Evolutionary conservation across 1,140 invertebrate genomes (phyloP).

Genomic region (Lutraria rhynchaena): DNA sequence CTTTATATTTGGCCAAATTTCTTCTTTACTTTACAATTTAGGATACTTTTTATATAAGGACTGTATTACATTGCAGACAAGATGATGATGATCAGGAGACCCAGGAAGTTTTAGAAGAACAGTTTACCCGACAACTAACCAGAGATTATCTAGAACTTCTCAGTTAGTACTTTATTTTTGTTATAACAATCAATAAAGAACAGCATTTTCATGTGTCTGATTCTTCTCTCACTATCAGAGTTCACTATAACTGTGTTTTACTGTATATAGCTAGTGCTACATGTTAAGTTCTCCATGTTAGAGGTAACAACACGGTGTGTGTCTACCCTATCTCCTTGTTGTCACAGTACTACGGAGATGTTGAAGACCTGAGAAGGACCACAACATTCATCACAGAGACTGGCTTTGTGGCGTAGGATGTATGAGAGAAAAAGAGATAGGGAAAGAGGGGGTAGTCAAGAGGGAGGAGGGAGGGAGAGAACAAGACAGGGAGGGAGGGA

Average conservation of each 20-base stretch:
- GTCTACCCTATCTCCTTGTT: not conserved
- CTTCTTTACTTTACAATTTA: no score
- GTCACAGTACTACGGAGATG: no score
- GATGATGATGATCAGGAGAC: constrained; percentile 88
- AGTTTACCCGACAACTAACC: constrained; percentile 92
- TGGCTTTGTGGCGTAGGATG: not conserved
- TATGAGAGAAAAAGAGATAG: not conserved
- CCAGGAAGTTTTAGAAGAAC: constrained; percentile 93
- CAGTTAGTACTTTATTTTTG: constrained; percentile 64
- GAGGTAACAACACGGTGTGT: not conserved
- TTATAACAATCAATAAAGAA: not conserved
- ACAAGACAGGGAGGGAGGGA: no score
- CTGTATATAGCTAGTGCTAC: not conserved
- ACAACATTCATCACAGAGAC: no score
- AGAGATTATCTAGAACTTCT: constrained; percentile 93
- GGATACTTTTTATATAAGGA: no score
- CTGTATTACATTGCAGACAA: not conserved
- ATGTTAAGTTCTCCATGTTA: not conserved
- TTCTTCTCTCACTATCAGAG: no score
- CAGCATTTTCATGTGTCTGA: not conserved
- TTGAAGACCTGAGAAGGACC: no score
- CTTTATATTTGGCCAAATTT: no score
- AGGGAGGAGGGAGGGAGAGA: no score
- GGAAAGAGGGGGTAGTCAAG: no score
- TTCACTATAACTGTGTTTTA: no score